Base-by-base conservation (phyloP, 2,113 vertebrate species). In the Misgurnus anguillicaudatus region DNA sequence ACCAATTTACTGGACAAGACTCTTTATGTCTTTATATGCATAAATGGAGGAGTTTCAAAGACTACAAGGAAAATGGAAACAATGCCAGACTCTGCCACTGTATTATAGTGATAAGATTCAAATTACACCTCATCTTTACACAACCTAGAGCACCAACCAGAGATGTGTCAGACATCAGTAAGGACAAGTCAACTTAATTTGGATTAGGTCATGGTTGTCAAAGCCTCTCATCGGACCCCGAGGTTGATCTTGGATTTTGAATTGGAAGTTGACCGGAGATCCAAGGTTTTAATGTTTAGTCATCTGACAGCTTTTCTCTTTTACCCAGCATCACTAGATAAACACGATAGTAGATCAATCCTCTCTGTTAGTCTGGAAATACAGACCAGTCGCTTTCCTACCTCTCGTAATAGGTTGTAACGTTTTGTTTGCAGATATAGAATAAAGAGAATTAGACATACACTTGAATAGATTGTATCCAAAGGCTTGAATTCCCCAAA, bases 101-200 rank as follows among this genome's bases (percentile, higher is more conserved):
- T 87, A 91, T 82, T 80, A 86, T 88, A 89, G 83, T 74, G 83
- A 89, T 86, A 85, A 82, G 67, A 84, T 80, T 66, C 64, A 81
- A 83, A 75, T 86, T 82, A 80, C 69, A 83, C 42, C 68, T 47
- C 62, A 57, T 24, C 73, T 79, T 74, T 39, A 48, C 5, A 41
- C 19, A 51, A 65, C 60, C 45, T 58, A 61, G n/a, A 42, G 31
- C 39, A 47, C 24, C 71, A 62, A 68, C 9, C 39, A 62, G 42
- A 57, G 61, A 77, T 82, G 81, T 76, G 66, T 71, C 83, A 53
- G 70, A 80, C 74, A n/a, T n/a, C n/a, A 61, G 65, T 47, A 80
- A 65, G 45, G 16, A 84, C 82, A 13, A 9, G 13, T 10, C 4
- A 13, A 57, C 53, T 57, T 14, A 3, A 8, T 55, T 11, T 38